Base-by-base conservation (phyloP, 2,113 vertebrate genomes). In the Condylura cristata region DNA sequence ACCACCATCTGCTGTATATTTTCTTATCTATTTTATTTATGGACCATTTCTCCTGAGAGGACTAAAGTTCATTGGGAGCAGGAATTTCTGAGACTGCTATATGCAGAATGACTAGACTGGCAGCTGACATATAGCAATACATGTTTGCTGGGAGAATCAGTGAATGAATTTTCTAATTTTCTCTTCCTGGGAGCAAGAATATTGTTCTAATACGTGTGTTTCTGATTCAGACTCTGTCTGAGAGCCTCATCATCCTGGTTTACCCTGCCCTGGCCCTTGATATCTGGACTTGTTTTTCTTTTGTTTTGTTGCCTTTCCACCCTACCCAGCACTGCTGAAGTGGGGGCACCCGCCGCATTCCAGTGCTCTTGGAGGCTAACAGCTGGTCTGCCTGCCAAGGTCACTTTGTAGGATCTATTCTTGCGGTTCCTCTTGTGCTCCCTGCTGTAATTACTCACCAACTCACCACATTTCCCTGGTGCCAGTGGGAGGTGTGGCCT, bases 1-100 rank as follows among this genome's bases (percentile, higher is more conserved):
- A 75, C 46, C 6, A 72, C 9, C 12, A n/a, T n/a, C 28, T 70
- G 53, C 48, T 12, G 34, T 16, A 26, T 34, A 61, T 68, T 88
- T 95, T 87, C 32, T 24, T 79, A 63, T 24, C 46, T 84, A 63
- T 65, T 74, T 88, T 65, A 78, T 20, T 34, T 60, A 66, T 66
- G 71, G 16, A 66, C 30, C 71, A 1, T 71, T 24, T 84, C 22
- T 32, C 16, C 18, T 37, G 44, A 37, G 18, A 88, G 32, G 58
- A 65, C 5, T 3, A 30, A 78, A 78, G 76, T 5, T 56, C 41
- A 5, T 10, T 16, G 9, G 30, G 26, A 61, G 18, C 34, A 60
- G 9, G 12, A 14, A 76, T 28, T 65, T 90, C 86, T 65, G 26
- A 18, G 70, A 37, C 48, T 44, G 34, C 44, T 63, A 8, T n/a